Evolutionary conservation across 2,888 invertebrate genomes (phyloP).

Genomic region (Dolichopus griseipennis): DNA sequence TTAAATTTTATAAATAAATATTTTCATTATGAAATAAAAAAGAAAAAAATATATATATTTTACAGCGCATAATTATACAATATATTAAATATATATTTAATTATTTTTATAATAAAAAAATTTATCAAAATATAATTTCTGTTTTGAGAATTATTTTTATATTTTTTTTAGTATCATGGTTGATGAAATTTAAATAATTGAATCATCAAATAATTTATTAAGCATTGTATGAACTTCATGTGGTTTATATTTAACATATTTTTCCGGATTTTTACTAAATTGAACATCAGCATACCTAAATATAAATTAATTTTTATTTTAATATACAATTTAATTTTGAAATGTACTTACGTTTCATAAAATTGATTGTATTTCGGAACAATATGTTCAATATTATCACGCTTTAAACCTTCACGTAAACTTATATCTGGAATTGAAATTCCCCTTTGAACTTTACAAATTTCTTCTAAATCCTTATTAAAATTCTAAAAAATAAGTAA

Average conservation of each 20-base stretch:
- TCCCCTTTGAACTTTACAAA: slow-evolving; percentile 70
- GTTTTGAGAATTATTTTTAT: no score
- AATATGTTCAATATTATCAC: slow-evolving; percentile 81
- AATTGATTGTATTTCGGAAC: slow-evolving; percentile 78
- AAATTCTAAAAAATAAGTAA: slow-evolving; percentile 62
- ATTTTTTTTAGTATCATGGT: no score
- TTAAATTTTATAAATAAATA: not conserved
- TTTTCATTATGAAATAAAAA: not conserved
- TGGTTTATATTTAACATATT: slow-evolving; percentile 85
- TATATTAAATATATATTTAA: not conserved
- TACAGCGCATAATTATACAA: not conserved
- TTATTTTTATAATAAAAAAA: not conserved
- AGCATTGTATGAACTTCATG: slow-evolving; percentile 74
- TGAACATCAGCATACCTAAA: slow-evolving; percentile 60
- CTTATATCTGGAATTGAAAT: slow-evolving; percentile 92
- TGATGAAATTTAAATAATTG: slow-evolving; percentile 29
- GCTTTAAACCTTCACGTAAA: slow-evolving; percentile 74
- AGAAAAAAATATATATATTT: not conserved
- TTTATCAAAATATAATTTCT: not conserved
- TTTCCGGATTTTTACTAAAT: slow-evolving; percentile 88
- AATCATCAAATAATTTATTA: slow-evolving; percentile 85
- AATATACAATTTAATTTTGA: slow-evolving; percentile 9
- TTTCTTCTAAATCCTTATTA: slow-evolving; percentile 92
- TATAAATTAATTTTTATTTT: slow-evolving; percentile 20
- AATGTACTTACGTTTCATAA: slow-evolving; percentile 53